These are phyloP conservation scores for Phylloscopus trochilus DNA, from an alignment of 2,113 vertebrate genomes.

Conservation along the genomic window DNA sequence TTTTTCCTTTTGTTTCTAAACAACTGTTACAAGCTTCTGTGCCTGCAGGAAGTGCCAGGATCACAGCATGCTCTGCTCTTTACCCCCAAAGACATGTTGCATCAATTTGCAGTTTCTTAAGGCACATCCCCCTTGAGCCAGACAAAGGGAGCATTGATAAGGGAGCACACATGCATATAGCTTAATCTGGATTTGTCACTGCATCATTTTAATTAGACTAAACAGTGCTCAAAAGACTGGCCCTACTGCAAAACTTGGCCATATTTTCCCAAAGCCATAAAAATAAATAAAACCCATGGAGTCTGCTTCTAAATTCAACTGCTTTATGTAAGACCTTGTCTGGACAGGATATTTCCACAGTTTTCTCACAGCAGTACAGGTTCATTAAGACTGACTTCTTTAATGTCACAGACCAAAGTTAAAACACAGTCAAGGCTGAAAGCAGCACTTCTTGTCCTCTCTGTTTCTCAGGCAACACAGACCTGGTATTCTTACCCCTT, in stretches of 20 bases:
- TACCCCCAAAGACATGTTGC: not conserved
- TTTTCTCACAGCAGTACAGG: not conserved
- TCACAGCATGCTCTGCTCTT: conserved; percentile 40
- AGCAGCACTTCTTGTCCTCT: not conserved
- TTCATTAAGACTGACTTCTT: not conserved
- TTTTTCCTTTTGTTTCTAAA: conserved; percentile 48
- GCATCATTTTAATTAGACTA: conserved; percentile 36
- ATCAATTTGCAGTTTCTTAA: conserved; percentile 32
- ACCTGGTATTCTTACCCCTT: not conserved
- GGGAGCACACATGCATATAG: not conserved
- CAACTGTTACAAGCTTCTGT: conserved; percentile 47
- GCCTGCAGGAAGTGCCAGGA: conserved; percentile 22
- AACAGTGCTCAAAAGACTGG: not conserved
- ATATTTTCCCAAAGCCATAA: conserved; percentile 9
- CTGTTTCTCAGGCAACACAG: not conserved
- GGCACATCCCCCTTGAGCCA: not conserved
- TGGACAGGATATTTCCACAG: not conserved
- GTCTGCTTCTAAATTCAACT: conserved; percentile 4
- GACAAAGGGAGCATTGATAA: conserved; percentile 35
- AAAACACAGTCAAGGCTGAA: not conserved
- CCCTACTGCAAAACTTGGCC: not conserved
- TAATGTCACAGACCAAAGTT: not conserved
- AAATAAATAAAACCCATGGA: conserved; percentile 18
- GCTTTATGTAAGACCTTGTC: conserved; percentile 12
- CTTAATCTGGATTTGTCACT: conserved; percentile 15